Conservation (phyloP, 1,140 invertebrate species). For the Bombus ignitus region DNA sequence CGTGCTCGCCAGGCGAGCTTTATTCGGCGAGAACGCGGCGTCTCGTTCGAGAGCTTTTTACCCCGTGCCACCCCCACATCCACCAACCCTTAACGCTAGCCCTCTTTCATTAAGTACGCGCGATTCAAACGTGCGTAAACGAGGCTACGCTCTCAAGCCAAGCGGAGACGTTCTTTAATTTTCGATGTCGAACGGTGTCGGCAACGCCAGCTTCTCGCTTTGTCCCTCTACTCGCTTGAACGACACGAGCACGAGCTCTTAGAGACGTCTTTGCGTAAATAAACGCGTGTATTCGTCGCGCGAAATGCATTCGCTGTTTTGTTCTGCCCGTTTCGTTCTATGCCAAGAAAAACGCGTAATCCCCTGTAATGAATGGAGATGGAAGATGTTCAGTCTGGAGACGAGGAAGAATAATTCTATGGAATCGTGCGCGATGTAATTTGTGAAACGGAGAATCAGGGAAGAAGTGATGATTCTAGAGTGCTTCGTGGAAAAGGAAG, state of each 20-base stretch:
- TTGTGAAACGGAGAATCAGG: too few species aligned
- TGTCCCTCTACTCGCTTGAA: not conserved
- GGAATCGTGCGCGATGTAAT: too few species aligned
- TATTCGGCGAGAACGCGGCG: slow-evolving; percentile 16
- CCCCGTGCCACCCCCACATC: not conserved
- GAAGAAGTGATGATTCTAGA: not conserved
- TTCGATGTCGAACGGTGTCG: not conserved
- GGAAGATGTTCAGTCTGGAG: too few species aligned
- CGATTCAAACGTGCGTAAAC: slow-evolving; percentile 53
- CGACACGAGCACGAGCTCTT: too few species aligned
- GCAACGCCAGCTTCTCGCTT: too few species aligned
- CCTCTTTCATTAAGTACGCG: slow-evolving; percentile 54
- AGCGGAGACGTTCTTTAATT: slow-evolving; percentile 16
- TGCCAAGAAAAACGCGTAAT: too few species aligned
- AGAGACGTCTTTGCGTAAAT: not conserved
- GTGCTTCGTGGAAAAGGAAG: not conserved
- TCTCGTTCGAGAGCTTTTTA: slow-evolving; percentile 42
- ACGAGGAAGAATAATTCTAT: too few species aligned
- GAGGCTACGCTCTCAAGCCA: slow-evolving; percentile 2
- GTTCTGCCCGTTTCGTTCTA: too few species aligned
- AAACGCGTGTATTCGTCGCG: not conserved
- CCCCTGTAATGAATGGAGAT: not conserved
- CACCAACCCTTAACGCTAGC: not conserved
- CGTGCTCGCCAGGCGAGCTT: slow-evolving; percentile 42
- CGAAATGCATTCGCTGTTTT: too few species aligned